phyloP scores from a whole-genome alignment of 2,888 invertebrate genomes.

The Morinoia aosen region DNA sequence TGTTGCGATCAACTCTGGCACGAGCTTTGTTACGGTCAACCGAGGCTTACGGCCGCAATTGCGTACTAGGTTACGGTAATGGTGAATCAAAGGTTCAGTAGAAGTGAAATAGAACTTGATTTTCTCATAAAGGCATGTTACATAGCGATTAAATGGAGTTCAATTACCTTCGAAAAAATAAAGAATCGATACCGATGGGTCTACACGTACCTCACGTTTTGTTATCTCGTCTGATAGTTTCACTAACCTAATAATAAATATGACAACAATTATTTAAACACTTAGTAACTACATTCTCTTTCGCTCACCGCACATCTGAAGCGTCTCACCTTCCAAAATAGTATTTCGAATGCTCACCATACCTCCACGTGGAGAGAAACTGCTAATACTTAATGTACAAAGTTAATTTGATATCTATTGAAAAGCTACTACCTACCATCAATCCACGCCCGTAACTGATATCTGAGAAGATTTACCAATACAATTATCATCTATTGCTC shows the following conservation, averaged over 20 bases:
- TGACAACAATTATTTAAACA: constrained; percentile 34
- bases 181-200: not conserved
- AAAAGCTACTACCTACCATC: too few relatives aligned
- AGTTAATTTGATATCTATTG: too few relatives aligned
- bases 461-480: too few relatives aligned
- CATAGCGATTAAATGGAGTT: not conserved
- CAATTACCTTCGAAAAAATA: not conserved
- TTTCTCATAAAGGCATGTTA: too few relatives aligned
- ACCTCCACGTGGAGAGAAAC: not conserved
- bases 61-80: not conserved
- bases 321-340: not conserved
- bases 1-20: too few relatives aligned
- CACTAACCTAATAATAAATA: constrained; percentile 36
- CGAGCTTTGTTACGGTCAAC: too few relatives aligned
- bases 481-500: too few relatives aligned
- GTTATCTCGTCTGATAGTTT: not conserved
- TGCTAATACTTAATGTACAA: not conserved
- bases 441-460: too few relatives aligned
- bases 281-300: not conserved
- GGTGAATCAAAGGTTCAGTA: not conserved
- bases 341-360: not conserved
- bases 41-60: too few relatives aligned
- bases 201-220: not conserved
- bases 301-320: not conserved
- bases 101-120: too few relatives aligned